Evolutionary conservation across 1,140 invertebrate genomes (phyloP), one percentile per base, ranked within the genome.

Genomic region (Chrysopa pallens): DNA sequence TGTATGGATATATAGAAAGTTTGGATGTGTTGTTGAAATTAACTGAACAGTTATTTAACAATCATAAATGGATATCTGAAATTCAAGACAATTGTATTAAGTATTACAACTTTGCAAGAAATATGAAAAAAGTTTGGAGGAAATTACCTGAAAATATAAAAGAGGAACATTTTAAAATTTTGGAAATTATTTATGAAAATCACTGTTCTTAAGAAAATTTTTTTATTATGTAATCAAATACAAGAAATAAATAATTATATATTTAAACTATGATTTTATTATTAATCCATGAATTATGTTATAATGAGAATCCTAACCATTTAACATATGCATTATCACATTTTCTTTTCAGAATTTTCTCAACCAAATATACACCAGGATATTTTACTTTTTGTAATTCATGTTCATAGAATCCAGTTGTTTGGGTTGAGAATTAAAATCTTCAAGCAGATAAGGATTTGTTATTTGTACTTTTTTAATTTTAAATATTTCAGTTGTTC

Each of bases 341-440:
- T 43, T 52, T 46, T 42, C 42, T 50, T 42, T 46, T 41, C 29
- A 59, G 27, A 15, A 59, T 47, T 44, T 56, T 58, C 46, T 55
- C 52, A 36, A 58, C 48, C 13, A 60, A 39, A 50, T 58, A 55
- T 42, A 54, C 46, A 44, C 59, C 49, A 15, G 44, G 45, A 47
- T 54, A 42, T 48, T 46, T 51, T 12, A 48, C 46, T 47, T 43
- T 47, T 15, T 44, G 41, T 17, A 57, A 31, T 48, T 59, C 52
- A 39, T 50, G 12, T 46, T 50, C 42, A 44, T 58, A 58, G 49
- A 58, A 58, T 11, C 47, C 36, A 9, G 52, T 36, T 42, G 31
- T 33, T 56, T 51, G 43, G 38, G 23, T 29, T 45, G 31, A 27
- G 40, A 42, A 17, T 44, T 27, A 6, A 42, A 14, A 44, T 53